A percentile compares a stretch with the other conserved stretches of the same genome.
These are phyloP conservation scores for Anguilla japonica DNA, from an alignment of 2,113 vertebrate genomes.

Conservation along the genomic window DNA sequence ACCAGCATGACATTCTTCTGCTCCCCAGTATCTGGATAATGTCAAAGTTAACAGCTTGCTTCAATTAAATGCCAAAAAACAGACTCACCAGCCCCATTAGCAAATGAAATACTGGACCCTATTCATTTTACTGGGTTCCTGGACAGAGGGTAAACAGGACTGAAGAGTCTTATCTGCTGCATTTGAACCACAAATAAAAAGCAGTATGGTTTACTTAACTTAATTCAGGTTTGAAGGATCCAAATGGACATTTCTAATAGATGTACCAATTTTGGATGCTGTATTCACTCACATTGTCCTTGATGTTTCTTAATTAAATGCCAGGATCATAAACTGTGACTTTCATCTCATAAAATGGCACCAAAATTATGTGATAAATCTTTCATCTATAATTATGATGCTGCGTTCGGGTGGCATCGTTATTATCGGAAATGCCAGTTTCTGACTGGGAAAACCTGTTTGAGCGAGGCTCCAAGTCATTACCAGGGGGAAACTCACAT, in stretches of 20 bases:
- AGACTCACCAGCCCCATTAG: background rate
- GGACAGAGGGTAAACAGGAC: background rate
- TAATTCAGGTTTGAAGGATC: no score
- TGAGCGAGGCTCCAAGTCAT: no score
- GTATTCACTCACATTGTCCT: background rate
- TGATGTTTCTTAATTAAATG: background rate
- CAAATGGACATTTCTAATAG: no score
- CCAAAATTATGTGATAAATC: background rate
- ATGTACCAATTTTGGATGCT: no score
- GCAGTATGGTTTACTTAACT: background rate
- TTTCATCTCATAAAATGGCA: background rate
- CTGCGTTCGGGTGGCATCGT: no score
- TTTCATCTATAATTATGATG: no score
- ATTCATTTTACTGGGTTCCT: background rate
- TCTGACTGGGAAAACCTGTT: no score
- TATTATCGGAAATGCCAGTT: no score
- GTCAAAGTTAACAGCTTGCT: background rate
- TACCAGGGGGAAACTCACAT: no score
- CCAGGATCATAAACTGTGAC: background rate
- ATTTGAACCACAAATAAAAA: background rate
- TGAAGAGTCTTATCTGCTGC: background rate
- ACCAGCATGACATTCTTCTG: background rate
- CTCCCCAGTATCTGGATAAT: background rate
- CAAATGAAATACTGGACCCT: background rate
- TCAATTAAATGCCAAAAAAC: background rate